These are phyloP conservation scores for Zosterops pallidus DNA, from an alignment of 2,113 vertebrate genomes.

Conservation along the genomic window DNA sequence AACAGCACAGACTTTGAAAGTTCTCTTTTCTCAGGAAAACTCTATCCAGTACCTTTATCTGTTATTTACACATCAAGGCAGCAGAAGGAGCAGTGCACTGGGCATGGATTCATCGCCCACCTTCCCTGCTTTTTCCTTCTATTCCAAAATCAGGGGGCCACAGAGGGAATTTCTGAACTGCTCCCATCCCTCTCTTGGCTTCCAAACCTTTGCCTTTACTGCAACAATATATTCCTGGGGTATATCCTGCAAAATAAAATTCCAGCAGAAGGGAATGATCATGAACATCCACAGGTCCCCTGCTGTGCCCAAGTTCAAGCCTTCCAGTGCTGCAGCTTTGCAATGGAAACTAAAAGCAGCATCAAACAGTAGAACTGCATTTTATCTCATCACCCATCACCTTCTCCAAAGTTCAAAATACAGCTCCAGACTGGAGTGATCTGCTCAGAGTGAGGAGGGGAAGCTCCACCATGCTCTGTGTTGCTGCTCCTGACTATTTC, in stretches of 20 bases:
- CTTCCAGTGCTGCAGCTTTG: not conserved
- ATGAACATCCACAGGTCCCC: not conserved
- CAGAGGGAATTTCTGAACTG: not conserved
- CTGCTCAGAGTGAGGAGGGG: not conserved
- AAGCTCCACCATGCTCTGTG: not conserved
- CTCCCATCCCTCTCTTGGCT: not conserved
- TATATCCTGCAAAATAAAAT: not conserved
- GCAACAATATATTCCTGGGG: not conserved
- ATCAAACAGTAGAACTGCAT: not conserved
- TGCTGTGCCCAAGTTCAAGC: not conserved
- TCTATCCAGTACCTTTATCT: not conserved
- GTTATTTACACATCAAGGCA: not conserved
- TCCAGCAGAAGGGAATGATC: not conserved
- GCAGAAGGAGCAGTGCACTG: not conserved
- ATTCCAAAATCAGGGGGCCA: not conserved
- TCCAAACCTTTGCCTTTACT: not conserved
- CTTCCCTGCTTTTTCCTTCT: not conserved
- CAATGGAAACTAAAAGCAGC: not conserved
- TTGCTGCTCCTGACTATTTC: not conserved
- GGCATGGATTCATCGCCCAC: not conserved
- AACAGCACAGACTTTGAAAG: not conserved
- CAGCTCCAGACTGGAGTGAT: not conserved
- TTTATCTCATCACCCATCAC: not conserved
- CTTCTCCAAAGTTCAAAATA: not conserved
- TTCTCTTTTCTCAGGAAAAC: not conserved